Evolutionary conservation across 2,113 vertebrate genomes (phyloP).

Genomic region (Daboia siamensis): DNA sequence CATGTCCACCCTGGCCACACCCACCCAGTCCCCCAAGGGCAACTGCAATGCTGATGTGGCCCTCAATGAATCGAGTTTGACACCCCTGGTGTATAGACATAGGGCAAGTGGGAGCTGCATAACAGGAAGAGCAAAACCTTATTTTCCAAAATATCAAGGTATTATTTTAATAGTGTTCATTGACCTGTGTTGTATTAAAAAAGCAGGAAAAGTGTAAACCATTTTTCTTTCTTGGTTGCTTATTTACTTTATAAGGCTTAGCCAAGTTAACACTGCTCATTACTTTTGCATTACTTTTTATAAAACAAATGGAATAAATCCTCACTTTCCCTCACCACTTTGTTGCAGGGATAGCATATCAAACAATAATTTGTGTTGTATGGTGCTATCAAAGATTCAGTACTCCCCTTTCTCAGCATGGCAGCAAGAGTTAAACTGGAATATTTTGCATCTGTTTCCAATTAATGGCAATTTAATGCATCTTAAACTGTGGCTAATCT

Average conservation of each 20-base stretch:
- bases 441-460: background rate
- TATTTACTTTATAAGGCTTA: background rate
- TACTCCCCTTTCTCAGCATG: background rate
- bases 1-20: no score
- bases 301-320: background rate
- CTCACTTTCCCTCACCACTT: background rate
- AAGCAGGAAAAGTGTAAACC: background rate
- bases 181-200: background rate
- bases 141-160: accelerated
- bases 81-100: background rate
- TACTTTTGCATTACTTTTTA: background rate
- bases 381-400: background rate
- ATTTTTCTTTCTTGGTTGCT: background rate
- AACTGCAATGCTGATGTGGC: no score
- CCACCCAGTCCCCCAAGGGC: no score
- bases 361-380: background rate
- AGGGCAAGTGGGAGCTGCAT: background rate
- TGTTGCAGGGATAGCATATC: background rate
- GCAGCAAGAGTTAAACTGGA: background rate
- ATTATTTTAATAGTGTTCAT: background rate
- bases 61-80: no score
- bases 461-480: background rate
- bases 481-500: background rate
- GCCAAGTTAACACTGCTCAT: background rate
- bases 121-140: background rate